phyloP scores from a whole-genome alignment of 2,113 vertebrate genomes.

The Lathamus discolor region DNA sequence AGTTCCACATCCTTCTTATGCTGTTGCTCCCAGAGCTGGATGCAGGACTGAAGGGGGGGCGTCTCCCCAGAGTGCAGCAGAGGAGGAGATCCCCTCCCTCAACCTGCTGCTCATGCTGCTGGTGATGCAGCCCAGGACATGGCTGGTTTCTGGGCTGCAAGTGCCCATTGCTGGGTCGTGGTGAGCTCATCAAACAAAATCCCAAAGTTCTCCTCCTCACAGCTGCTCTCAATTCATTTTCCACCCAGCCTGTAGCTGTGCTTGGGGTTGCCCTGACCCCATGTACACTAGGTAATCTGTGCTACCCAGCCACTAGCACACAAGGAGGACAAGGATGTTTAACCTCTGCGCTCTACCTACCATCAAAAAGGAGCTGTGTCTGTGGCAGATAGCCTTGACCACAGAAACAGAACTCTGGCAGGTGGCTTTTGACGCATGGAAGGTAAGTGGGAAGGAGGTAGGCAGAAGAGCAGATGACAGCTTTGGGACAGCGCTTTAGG shows the following conservation, averaged over 20 bases:
- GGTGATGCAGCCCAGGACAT: neutral
- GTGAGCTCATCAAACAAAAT: neutral
- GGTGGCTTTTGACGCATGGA: neutral
- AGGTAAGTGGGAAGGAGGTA: neutral
- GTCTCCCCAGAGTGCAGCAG: neutral
- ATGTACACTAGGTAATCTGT: neutral
- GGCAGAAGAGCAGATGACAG: slow-evolving; percentile 36
- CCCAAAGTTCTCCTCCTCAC: neutral
- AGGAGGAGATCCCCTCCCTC: neutral
- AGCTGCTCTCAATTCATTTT: neutral
- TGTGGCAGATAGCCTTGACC: neutral
- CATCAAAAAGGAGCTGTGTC: fast-evolving
- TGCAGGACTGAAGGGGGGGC: neutral
- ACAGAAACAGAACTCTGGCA: neutral
- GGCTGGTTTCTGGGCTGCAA: neutral
- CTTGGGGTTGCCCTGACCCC: neutral
- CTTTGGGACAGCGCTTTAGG: slow-evolving; percentile 14
- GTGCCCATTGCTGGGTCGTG: neutral
- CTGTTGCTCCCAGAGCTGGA: neutral
- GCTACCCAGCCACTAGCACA: neutral
- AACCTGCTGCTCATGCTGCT: neutral
- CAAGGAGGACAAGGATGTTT: fast-evolving
- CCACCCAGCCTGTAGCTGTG: neutral
- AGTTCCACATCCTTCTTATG: neutral
- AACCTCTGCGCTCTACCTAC: neutral